Percentiles rank a stretch among this genome's conserved stretches.
phyloP scores from a whole-genome alignment of 2,113 vertebrate genomes.

The Mesitornis unicolor region DNA sequence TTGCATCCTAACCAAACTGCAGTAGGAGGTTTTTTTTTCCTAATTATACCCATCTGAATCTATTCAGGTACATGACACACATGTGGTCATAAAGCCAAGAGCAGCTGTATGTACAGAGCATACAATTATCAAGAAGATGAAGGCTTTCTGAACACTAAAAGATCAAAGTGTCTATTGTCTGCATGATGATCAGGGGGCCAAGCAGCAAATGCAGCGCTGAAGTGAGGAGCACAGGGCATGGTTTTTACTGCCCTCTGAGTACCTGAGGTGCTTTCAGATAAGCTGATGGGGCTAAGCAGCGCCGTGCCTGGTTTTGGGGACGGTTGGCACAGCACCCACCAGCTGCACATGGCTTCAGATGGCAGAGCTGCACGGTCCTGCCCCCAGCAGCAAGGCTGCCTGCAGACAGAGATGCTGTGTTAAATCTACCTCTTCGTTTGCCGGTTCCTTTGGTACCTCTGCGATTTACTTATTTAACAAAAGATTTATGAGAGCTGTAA shows the following conservation, averaged over 20 bases:
- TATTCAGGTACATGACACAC: neutral
- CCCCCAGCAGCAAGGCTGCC: neutral
- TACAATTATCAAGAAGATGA: neutral
- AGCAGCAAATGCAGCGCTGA: neutral
- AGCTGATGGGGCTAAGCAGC: neutral
- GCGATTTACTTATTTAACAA: neutral
- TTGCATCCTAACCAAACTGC: neutral
- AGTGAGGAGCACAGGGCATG: neutral
- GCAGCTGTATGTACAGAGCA: too few relatives aligned
- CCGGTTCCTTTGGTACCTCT: neutral
- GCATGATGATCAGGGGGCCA: too few relatives aligned
- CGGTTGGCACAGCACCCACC: neutral
- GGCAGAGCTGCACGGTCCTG: neutral
- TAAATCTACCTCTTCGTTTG: neutral
- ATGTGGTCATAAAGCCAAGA: neutral
- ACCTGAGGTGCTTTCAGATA: neutral
- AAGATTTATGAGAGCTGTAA: neutral
- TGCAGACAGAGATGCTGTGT: neutral
- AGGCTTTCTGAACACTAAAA: neutral
- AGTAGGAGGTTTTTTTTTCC: neutral
- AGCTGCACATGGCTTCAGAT: rapidly evolving
- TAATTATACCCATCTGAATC: neutral
- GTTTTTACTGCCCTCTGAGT: neutral
- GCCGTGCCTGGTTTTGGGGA: neutral
- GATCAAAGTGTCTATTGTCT: neutral